Conservation (phyloP, 2,797 vertebrate genomes). For the Poecilia wingei region DNA sequence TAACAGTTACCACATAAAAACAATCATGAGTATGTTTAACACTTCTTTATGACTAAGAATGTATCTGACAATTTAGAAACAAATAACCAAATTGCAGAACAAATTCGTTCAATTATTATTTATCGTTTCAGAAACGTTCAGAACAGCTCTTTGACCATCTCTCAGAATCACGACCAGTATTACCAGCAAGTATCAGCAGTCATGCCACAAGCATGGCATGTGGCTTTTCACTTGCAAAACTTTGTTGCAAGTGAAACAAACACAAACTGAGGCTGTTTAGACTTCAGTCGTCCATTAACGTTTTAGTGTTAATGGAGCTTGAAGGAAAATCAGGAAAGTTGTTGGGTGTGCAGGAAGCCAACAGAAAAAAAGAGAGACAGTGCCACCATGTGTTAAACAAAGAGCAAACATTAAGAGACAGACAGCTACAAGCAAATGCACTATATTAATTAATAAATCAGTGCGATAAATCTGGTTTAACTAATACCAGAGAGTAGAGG, state of each 20-base stretch:
- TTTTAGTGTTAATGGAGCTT: neutral
- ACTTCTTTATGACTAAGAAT: neutral
- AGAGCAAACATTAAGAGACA: neutral
- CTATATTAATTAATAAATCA: neutral
- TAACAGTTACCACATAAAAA: neutral
- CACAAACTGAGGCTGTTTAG: neutral
- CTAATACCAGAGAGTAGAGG: neutral
- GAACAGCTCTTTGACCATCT: neutral
- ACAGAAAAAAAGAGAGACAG: slow-evolving; percentile 56
- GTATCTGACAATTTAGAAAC: neutral
- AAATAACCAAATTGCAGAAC: neutral
- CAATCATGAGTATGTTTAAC: neutral
- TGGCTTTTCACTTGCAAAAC: neutral
- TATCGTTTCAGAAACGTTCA: neutral
- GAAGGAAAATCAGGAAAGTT: neutral
- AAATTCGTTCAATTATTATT: neutral
- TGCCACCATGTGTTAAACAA: slow-evolving; percentile 67
- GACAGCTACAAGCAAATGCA: neutral
- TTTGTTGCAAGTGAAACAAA: slow-evolving; percentile 1
- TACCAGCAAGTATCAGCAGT: neutral
- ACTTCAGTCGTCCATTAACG: neutral
- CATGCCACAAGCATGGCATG: no score
- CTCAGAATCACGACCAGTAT: neutral
- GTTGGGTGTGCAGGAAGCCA: neutral
- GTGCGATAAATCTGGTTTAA: neutral